Base-by-base conservation (phyloP, 1,140 invertebrate genomes). In the Saccostrea glomerata region DNA sequence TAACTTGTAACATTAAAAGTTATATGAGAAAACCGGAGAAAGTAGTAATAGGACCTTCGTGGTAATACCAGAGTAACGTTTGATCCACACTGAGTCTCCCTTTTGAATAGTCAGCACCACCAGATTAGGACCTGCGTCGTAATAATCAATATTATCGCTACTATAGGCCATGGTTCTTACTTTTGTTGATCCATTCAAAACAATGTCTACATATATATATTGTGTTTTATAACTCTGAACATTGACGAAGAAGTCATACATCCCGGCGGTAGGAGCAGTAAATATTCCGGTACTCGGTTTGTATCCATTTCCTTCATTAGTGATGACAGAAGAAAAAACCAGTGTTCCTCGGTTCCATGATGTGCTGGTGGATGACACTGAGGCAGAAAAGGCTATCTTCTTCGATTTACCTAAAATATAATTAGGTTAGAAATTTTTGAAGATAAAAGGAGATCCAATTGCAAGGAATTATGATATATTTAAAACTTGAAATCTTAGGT, bases 301-400 rank as follows among this genome's bases (percentile, higher is more conserved):
- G 55, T 84, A 84, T 84, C 82, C 82, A 23, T 84, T 56, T 23
- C 82, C 82, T 3, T 54, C 11, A 17, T 84, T 84, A 12, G 40
- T 55, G 82, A 84, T 84, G 82, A 84, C 82, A n/a, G n/a, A n/a
- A 13, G 6, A 0, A 84, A 84, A 84, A 17, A 84, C 55, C 55
- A 84, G 23, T 5, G 55, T 84, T n/a, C 20, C 82, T 0, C 56
- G 36, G 25, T 30, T 77, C 70, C 70, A 77, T 9, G 70, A 15
- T 40, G 1, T 1, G 13, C 25, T 77, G 0, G 70, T 6, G 4
- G 70, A 73, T 6, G 70, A 36, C 25, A 13, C 13, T 1, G 25
- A 0, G 30, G 70, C 70, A 15, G 70, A 30, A 36, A 77, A 77
- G 4, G 0, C 70, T 30, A 77, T 1, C 30, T 36, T 77, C 25